A percentile compares a stretch with the other conserved stretches of the same genome.
Evolutionary conservation across 1,140 invertebrate genomes (phyloP).

Genomic region (Episyrphus balteatus): DNA sequence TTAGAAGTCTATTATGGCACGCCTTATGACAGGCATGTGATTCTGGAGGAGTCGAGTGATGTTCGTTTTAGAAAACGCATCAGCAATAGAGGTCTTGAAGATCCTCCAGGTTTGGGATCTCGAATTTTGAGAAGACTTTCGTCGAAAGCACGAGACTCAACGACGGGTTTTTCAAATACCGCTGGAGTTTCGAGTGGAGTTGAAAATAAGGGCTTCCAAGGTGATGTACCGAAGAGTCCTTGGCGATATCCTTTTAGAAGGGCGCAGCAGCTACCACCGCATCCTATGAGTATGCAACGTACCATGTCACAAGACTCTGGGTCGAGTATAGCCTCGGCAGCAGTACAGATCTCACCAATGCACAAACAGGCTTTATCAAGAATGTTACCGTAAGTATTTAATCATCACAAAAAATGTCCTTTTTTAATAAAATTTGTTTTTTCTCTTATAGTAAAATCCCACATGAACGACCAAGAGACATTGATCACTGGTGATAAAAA

Average conservation of each 20-base stretch:
- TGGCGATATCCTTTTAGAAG: constrained; percentile 45
- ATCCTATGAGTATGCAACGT: constrained; percentile 22
- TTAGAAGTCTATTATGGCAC: constrained; percentile 90
- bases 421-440: background rate
- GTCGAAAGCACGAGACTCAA: constrained; percentile 42
- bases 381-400: constrained; percentile 32
- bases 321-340: constrained; percentile 36
- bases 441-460: constrained; percentile 24
- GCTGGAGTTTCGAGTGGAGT: constrained; percentile 29
- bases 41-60: constrained; percentile 78
- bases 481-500: constrained; percentile 34
- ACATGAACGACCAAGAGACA: constrained; percentile 30
- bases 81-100: constrained; percentile 45
- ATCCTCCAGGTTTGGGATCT: constrained; percentile 46
- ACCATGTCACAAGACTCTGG: constrained; percentile 37
- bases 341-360: constrained; percentile 30
- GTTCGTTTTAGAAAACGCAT: constrained; percentile 52
- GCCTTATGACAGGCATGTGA: constrained; percentile 82
- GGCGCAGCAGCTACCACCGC: constrained; percentile 17
- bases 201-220: constrained; percentile 47
- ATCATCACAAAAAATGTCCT: background rate
- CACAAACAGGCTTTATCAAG: constrained; percentile 31
- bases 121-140: constrained; percentile 54
- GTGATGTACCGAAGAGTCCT: constrained; percentile 46
- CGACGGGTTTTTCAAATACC: constrained; percentile 14